Conservation (phyloP, 2,113 vertebrate species). For the Solea senegalensis region DNA sequence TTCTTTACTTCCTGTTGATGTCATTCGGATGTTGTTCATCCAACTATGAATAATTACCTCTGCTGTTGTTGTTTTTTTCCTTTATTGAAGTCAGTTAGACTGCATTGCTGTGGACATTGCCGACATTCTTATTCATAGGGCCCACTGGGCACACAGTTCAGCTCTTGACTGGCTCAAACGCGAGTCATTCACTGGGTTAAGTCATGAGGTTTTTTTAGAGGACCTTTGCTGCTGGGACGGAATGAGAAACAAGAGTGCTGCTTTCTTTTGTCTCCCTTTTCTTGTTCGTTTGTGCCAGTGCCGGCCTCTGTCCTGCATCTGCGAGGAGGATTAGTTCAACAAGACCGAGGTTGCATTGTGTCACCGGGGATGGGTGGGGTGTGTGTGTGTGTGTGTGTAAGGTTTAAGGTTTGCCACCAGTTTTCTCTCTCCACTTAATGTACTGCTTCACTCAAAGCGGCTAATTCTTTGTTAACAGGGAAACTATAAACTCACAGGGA, state of each 20-base stretch:
- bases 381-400: background rate
- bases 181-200: conserved; percentile 43
- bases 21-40: no score
- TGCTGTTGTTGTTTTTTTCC: background rate
- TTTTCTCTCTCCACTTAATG: conserved; percentile 75
- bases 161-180: conserved; percentile 57
- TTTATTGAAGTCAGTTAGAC: background rate
- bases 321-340: conserved; percentile 86
- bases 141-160: conserved; percentile 29
- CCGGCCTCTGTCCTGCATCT: conserved; percentile 71
- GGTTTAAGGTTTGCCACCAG: conserved; percentile 65
- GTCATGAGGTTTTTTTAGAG: conserved; percentile 49
- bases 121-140: conserved; percentile 51
- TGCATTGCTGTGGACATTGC: background rate
- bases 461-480: conserved; percentile 92
- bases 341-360: conserved; percentile 87
- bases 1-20: no score
- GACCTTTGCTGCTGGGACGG: conserved; percentile 56
- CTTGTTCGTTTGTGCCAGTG: conserved; percentile 46
- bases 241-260: conserved; percentile 59
- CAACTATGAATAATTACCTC: no score
- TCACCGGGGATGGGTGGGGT: conserved; percentile 80
- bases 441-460: conserved; percentile 88
- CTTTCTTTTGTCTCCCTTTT: conserved; percentile 70
- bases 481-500: conserved; percentile 98